Conservation (phyloP, 30 jellyfish, hydroid and myxozoan genomes). For the Calvadosia cruxmelitensis region DNA sequence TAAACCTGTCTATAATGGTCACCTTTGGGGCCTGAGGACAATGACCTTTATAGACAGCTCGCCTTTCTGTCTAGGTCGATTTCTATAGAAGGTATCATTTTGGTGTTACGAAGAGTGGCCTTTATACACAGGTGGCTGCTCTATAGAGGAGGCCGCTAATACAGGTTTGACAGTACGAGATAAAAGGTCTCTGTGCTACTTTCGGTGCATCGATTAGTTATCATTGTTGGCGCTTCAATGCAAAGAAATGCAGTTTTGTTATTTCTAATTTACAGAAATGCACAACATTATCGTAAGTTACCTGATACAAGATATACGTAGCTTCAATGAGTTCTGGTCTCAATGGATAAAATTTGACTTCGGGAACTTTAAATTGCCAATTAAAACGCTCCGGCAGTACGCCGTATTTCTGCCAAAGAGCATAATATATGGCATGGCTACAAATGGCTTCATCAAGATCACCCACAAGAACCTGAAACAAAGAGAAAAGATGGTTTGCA, state of each 20-base stretch:
- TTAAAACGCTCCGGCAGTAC: slow-evolving; percentile 86
- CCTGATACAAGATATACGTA: slow-evolving; percentile 87
- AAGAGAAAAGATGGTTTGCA: too few species aligned
- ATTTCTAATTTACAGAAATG: background rate
- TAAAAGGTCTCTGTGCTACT: too few species aligned
- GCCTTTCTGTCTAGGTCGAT: background rate
- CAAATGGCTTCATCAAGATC: slow-evolving; percentile 93
- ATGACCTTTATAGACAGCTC: background rate
- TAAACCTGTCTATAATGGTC: too few species aligned
- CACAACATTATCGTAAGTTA: background rate
- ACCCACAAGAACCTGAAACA: slow-evolving; percentile 74
- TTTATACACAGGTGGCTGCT: too few species aligned
- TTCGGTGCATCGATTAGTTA: too few species aligned
- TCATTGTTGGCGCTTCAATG: too few species aligned
- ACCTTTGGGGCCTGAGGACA: too few species aligned
- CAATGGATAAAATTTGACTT: slow-evolving; percentile 73
- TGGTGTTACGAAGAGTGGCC: too few species aligned
- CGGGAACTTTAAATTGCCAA: slow-evolving; percentile 85
- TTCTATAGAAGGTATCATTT: too few species aligned
- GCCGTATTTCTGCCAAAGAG: slow-evolving; percentile 86
- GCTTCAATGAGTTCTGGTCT: slow-evolving; percentile 90
- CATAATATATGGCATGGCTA: slow-evolving; percentile 88
- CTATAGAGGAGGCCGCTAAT: too few species aligned
- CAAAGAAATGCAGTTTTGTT: background rate
- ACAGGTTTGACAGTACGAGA: too few species aligned